phyloP scores from a whole-genome alignment of 2,888 invertebrate species.

The Pachymerium ferrugineum region DNA sequence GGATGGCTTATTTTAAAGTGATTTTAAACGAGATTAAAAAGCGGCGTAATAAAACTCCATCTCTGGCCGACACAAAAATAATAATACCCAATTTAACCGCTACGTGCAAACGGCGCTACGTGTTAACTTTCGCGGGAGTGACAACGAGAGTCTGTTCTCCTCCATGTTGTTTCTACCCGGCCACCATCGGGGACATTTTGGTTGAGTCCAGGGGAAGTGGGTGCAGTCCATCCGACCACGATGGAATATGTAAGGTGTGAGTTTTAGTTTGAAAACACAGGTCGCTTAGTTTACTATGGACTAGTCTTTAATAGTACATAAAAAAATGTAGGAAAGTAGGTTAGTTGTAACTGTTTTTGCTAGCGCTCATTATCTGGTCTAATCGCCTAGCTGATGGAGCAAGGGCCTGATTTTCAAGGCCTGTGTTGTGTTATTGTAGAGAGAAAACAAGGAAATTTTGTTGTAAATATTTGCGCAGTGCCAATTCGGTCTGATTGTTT shows the following conservation, averaged over 20 bases:
- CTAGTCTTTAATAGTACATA: no score
- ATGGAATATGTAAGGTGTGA: not conserved
- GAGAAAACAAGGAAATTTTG: not conserved
- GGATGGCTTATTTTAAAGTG: no score
- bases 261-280: not conserved
- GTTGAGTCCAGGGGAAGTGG: slow-evolving; percentile 32
- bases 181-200: slow-evolving; percentile 30
- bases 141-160: not conserved
- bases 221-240: slow-evolving; percentile 29
- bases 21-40: no score
- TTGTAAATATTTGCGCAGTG: not conserved
- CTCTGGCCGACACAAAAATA: no score
- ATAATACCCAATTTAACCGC: not conserved
- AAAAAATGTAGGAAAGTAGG: not conserved
- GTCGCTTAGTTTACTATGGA: not conserved
- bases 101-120: not conserved
- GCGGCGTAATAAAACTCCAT: no score
- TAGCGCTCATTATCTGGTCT: not conserved
- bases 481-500: no score
- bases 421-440: not conserved
- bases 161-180: slow-evolving; percentile 30
- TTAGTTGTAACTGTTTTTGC: not conserved
- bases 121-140: not conserved
- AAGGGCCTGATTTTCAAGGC: not conserved
- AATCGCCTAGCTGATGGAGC: not conserved